Conservation (phyloP, 2,888 invertebrate species). For the Caenorhabditis sp. region DNA sequence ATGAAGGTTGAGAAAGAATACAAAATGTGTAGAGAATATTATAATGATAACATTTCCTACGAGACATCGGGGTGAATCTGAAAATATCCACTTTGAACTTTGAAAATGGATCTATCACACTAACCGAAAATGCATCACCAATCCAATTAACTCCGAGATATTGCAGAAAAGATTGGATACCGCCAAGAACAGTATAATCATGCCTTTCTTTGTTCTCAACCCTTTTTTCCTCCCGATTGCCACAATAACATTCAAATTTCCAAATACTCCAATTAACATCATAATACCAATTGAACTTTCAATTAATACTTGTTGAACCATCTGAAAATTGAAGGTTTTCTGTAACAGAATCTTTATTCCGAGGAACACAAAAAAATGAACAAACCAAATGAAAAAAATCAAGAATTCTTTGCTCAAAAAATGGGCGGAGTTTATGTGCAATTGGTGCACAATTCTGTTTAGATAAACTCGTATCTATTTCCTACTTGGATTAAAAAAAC, state of each 20-base stretch:
- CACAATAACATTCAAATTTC: conserved; percentile 33
- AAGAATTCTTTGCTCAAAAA: no score
- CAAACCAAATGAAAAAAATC: no score
- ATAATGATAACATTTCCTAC: conserved; percentile 34
- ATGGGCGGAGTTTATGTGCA: no score
- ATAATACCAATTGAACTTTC: conserved; percentile 9
- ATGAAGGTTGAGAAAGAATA: conserved; percentile 27
- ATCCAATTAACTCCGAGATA: conserved; percentile 16
- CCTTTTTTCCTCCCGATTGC: conserved; percentile 31
- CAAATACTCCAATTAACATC: conserved; percentile 27
- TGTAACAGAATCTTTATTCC: no score
- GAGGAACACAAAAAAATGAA: no score
- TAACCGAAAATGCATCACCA: neutral
- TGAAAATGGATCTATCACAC: no score
- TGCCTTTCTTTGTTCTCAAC: conserved; percentile 33
- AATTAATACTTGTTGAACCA: neutral
- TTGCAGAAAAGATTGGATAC: conserved; percentile 26
- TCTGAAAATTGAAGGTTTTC: no score
- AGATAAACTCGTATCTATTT: no score
- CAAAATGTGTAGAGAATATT: conserved; percentile 25
- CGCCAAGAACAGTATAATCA: conserved; percentile 23
- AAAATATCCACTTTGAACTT: no score
- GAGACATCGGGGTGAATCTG: conserved; percentile 25
- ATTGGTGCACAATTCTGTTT: no score
- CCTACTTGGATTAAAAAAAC: no score